A percentile compares a stretch with the other conserved stretches of the same genome.
phyloP scores from a whole-genome alignment of 1,140 invertebrate species.

The Drosophila sproati region DNA sequence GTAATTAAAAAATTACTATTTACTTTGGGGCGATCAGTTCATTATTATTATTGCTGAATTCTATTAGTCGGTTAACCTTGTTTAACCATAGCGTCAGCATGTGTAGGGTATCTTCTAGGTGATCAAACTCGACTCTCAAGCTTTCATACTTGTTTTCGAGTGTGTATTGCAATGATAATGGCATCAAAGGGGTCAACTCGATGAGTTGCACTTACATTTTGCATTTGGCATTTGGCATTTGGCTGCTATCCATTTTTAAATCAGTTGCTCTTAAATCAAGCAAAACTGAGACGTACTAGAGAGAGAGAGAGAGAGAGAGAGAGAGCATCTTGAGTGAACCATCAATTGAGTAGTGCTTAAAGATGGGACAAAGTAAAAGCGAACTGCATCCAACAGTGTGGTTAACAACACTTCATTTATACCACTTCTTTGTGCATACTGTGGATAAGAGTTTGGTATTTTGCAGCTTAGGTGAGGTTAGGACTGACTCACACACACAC shows the following conservation, averaged over 20 bases:
- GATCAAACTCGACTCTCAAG: no score
- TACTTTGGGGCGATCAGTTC: no score
- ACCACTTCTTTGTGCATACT: neutral
- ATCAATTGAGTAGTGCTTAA: neutral
- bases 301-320: neutral
- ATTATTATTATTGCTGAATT: no score
- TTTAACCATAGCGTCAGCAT: no score
- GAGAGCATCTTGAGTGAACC: neutral
- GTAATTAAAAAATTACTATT: no score
- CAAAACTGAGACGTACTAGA: neutral
- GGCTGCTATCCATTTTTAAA: slow-evolving; percentile 3
- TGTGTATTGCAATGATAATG: slow-evolving; percentile 30
- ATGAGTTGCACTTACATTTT: slow-evolving; percentile 17
- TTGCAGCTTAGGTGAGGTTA: no score
- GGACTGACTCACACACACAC: no score
- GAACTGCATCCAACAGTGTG: neutral
- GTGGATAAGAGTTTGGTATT: no score
- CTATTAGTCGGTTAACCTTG: no score
- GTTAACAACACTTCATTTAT: slow-evolving; percentile 8
- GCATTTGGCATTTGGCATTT: slow-evolving; percentile 1
- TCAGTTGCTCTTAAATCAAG: slow-evolving; percentile 3
- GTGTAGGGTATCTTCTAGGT: neutral
- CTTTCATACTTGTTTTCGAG: neutral
- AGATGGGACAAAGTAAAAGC: neutral
- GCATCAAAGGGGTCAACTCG: slow-evolving; percentile 49